Evolutionary conservation across 2,797 vertebrate species (phyloP), one percentile per base, ranked within the genome.

Genomic region (Fringilla coelebs): DNA sequence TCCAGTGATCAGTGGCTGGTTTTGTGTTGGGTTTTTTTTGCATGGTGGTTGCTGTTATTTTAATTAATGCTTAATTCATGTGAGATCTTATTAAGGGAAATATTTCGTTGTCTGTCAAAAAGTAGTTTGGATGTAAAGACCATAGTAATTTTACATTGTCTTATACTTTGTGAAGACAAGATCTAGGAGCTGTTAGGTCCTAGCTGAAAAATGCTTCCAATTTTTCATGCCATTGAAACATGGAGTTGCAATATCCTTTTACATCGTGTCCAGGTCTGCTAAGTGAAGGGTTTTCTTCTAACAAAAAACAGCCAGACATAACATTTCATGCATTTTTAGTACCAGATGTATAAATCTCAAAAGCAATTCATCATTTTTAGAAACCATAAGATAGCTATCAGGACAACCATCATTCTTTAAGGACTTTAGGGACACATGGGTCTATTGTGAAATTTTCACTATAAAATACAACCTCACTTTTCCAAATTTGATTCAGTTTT

Each of bases 21-120:
- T 65, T 49, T 28, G 13, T 4, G 6, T 28, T 43, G 9, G 5
- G 3, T 0, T 3, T 41, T 62, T 21, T 76, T 26, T 34, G 6
- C 24, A 12, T 40, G 3, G 9, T 38, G 12, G 7, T 65, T 10
- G 3, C 36, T 55, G 4, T 57, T 51, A 7, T 32, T n/a, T 66
- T 43, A 46, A 21, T 40, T 52, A 48, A 75, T 72, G 19, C 9
- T 48, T 73, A 52, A 54, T 76, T 82, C 3, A 28, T 60, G 19
- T 28, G 84, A 75, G 32, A 73, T 16, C 7, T 38, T 54, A 43
- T 66, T 82, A 38, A 58, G 34, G 34, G 31, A 76, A 88, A 52
- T 49, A 32, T 38, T 75, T 85, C 4, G 29, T 41, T 38, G 5
- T 66, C 52, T 65, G 32, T 65, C n/a, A 83, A 72, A 38, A 51